Conservation (phyloP, 2,113 vertebrate genomes). For the Dasyornis broadbenti region DNA sequence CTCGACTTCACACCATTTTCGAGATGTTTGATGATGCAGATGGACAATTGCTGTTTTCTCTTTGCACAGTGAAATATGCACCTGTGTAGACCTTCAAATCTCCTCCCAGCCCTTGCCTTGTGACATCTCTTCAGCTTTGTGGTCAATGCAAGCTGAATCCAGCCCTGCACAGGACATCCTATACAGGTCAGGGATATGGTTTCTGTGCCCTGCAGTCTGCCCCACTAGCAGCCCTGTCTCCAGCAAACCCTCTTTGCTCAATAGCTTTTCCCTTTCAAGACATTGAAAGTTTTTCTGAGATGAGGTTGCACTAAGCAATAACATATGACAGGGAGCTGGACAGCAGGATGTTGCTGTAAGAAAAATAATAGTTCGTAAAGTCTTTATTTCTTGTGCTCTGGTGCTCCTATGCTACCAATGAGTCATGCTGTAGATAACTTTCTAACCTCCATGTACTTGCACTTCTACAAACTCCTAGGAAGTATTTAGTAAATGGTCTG, state of each 20-base stretch:
- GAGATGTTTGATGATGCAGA: not conserved
- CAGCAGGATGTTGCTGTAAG: not conserved
- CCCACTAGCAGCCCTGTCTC: not conserved
- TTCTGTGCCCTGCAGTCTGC: not conserved
- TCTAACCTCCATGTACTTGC: not conserved
- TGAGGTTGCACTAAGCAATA: not conserved
- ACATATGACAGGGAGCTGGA: not conserved
- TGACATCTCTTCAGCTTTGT: not conserved
- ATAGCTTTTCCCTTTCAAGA: not conserved
- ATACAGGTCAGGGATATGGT: not conserved
- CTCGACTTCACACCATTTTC: not conserved
- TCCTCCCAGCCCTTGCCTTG: not conserved
- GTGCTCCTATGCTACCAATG: not conserved
- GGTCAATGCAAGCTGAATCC: not conserved
- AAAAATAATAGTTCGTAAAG: not conserved
- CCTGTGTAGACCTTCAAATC: not conserved
- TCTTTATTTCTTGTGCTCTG: not conserved
- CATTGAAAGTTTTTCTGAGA: not conserved
- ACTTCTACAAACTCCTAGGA: not conserved
- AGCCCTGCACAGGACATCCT: not conserved
- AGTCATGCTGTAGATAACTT: not conserved
- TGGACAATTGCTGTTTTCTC: not conserved
- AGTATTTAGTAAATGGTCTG: not conserved
- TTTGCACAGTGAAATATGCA: not conserved
- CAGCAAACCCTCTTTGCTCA: not conserved